Evolutionary conservation across 2,888 invertebrate species (phyloP).

Genomic region (Dicyrtoma fusca): DNA sequence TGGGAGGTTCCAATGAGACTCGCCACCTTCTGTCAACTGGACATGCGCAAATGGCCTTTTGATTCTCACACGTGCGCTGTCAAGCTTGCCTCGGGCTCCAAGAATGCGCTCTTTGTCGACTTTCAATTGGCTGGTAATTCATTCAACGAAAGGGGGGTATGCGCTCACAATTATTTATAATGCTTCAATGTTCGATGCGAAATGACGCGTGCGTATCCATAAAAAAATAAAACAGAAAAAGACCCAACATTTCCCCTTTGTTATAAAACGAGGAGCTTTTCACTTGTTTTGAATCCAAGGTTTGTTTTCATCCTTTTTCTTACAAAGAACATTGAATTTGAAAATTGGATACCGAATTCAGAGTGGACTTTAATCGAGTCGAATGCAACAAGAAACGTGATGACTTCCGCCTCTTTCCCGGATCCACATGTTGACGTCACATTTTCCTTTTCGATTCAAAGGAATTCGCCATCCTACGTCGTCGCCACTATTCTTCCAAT

Average conservation of each 20-base stretch:
- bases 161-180: no score
- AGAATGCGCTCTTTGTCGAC: no score
- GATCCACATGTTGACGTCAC: conserved; percentile 65
- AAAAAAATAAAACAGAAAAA: no score
- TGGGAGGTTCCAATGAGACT: conserved; percentile 73
- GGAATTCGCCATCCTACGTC: conserved; percentile 67
- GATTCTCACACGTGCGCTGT: conserved; percentile 71
- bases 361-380: conserved; percentile 47
- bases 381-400: conserved; percentile 58
- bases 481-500: conserved; percentile 68
- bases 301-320: no score
- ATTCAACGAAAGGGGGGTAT: no score
- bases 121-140: no score
- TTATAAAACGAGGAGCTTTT: no score
- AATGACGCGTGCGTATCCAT: no score
- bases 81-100: conserved; percentile 67
- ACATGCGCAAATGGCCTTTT: conserved; percentile 75
- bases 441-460: conserved; percentile 63
- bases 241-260: no score
- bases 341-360: conserved; percentile 44
- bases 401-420: conserved; percentile 62
- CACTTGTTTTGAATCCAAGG: no score
- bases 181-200: no score
- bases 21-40: conserved; percentile 67
- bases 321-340: conserved; percentile 25